Evolutionary conservation across 2,888 invertebrate species (phyloP).

Genomic region (Drosophila affinis): DNA sequence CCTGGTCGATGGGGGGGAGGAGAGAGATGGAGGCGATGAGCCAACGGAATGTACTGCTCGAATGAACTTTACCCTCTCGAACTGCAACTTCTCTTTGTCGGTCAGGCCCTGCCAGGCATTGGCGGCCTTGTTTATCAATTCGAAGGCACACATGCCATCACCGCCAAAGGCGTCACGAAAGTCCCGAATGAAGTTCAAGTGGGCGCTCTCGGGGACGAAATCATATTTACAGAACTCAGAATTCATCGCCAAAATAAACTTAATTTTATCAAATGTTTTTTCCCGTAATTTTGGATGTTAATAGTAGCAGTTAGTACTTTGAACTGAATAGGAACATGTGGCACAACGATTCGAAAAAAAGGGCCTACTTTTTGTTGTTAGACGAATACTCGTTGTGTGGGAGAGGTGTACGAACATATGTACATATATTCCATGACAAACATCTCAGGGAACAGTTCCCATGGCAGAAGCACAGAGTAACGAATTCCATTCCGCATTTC

Average conservation of each 20-base stretch:
- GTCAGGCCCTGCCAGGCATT: background rate
- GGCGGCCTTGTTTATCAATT: background rate
- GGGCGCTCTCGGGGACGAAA: background rate
- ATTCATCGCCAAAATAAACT: background rate
- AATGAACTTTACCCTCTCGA: background rate
- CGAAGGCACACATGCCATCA: background rate
- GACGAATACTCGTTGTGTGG: too few relatives aligned
- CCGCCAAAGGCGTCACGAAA: background rate
- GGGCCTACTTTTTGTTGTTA: background rate
- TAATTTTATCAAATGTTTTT: too few relatives aligned
- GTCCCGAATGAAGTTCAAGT: background rate
- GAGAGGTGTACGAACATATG: too few relatives aligned
- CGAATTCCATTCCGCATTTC: too few relatives aligned
- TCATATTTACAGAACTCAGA: accelerated
- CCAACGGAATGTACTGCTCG: background rate
- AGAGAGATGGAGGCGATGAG: too few relatives aligned
- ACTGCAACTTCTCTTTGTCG: background rate
- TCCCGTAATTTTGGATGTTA: too few relatives aligned
- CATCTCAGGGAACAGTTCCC: too few relatives aligned
- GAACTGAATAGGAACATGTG: background rate
- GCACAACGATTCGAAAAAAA: background rate
- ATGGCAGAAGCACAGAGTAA: too few relatives aligned
- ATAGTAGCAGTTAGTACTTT: background rate
- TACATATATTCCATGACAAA: too few relatives aligned
- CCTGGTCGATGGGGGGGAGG: background rate